Base-by-base conservation (phyloP, 2,113 vertebrate genomes). In the Otolemur garnettii region DNA sequence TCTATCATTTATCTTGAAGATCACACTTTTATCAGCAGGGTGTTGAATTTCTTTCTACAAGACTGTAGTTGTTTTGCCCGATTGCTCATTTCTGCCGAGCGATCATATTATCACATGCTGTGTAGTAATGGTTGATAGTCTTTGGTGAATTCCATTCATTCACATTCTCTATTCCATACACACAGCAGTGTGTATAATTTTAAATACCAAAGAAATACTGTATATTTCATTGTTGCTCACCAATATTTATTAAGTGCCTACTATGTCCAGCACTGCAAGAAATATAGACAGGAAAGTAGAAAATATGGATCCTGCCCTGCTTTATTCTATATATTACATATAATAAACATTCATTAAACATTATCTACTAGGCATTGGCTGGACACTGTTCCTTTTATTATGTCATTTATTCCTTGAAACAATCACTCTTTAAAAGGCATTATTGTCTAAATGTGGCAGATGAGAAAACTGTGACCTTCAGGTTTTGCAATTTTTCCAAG, bases 1-100 rank as follows among this genome's bases (percentile, higher is more conserved):
- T 10, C 19, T 84, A 62, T 82, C 45, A 79, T 94, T 93, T 92
- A 66, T 79, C 55, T 95, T 90, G 62, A 87, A 55, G 50, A 91
- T 78, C 21, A 50, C 11, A 87, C 21, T 24, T 81, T 94, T 62
- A 62, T 91, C n/a, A 93, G 80, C 11, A 85, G 60, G 53, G n/a
- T 68, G 11, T 60, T 72, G 53, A 96, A 55, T 72, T 93, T 11
- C 30, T 75, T 93, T 45, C 21, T 72, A 80, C 62, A 75, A 66
- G 74, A 26, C 35, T 86, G 1, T 22, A 55, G 18, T 79, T 84
- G 53, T 28, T 68, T 95, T 53, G 0, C 17, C 7, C 10, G 35
- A 21, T 55, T 74, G 80, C 50, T 79, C 24, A 57, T 80, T 78
- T 93, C 72, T 85, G 59, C 80, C 66, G 66, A 42, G 45, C 53